phyloP scores from a whole-genome alignment of 2,113 vertebrate species.

The Petrocephalus zakoni region DNA sequence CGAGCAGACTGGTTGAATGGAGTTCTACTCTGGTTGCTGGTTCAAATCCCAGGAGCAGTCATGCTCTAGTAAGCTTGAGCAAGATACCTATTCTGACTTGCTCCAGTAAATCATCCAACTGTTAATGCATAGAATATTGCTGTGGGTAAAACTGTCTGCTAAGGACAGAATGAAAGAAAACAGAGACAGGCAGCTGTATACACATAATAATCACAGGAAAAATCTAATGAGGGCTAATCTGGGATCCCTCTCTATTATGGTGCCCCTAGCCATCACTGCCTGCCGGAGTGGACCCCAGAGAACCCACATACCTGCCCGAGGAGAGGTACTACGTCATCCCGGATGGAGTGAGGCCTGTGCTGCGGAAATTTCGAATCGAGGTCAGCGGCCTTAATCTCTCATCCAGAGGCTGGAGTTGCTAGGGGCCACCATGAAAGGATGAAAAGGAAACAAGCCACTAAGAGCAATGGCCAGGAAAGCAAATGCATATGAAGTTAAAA shows the following conservation, averaged over 20 bases:
- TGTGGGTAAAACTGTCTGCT: background rate
- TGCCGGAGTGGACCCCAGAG: slow-evolving; percentile 68
- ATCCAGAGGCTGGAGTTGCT: background rate
- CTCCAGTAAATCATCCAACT: slow-evolving; percentile 6
- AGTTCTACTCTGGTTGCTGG: background rate
- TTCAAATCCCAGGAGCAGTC: background rate
- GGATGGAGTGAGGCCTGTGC: slow-evolving; percentile 68
- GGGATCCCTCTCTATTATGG: background rate
- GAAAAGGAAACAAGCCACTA: background rate
- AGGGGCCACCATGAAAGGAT: background rate
- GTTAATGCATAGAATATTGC: background rate
- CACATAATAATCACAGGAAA: background rate
- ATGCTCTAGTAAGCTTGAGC: background rate
- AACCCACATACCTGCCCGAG: slow-evolving; percentile 58
- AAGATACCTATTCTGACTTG: slow-evolving; percentile 3
- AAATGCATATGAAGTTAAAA: background rate
- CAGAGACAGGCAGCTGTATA: background rate
- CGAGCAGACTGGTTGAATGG: background rate
- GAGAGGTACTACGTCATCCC: slow-evolving; percentile 70
- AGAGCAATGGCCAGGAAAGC: background rate
- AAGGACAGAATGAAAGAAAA: background rate
- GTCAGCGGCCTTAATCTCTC: slow-evolving; percentile 28
- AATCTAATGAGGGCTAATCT: background rate
- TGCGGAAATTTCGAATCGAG: slow-evolving; percentile 86
- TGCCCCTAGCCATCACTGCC: slow-evolving; percentile 71